phyloP scores from a whole-genome alignment of 2,113 vertebrate species.

The Platysternon megacephalum region DNA sequence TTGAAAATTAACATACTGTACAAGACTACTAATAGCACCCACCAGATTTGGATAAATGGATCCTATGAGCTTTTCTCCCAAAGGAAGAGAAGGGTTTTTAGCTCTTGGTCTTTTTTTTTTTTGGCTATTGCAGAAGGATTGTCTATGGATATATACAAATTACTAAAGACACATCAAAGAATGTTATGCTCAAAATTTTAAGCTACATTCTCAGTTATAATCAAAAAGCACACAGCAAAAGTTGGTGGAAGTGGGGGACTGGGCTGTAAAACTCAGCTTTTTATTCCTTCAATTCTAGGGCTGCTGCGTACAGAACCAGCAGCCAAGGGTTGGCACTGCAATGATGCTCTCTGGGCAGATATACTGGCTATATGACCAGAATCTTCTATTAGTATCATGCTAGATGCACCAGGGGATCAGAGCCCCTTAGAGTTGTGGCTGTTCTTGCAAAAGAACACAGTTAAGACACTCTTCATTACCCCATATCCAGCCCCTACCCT shows the following conservation, averaged over 20 bases:
- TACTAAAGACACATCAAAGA: background rate
- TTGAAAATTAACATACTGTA: accelerated
- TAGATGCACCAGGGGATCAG: background rate
- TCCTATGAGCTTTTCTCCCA: background rate
- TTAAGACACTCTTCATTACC: background rate
- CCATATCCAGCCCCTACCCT: background rate
- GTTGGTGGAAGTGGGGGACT: background rate
- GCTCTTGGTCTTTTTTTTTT: background rate
- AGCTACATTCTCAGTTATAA: background rate
- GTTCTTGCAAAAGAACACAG: background rate
- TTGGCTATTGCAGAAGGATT: background rate
- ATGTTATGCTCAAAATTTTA: background rate
- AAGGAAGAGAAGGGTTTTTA: background rate
- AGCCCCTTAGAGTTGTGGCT: background rate
- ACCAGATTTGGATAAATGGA: background rate
- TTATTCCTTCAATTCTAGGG: background rate
- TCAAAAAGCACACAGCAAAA: background rate
- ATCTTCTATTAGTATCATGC: background rate
- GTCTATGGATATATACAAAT: background rate
- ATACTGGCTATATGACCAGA: background rate
- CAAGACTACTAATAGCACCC: background rate
- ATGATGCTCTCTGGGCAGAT: background rate
- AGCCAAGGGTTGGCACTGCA: background rate
- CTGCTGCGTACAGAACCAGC: background rate
- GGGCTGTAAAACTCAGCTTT: background rate